These are phyloP conservation scores for Agriopis leucophaearia DNA, from an alignment of 2,888 invertebrate genomes.

Conservation along the genomic window DNA sequence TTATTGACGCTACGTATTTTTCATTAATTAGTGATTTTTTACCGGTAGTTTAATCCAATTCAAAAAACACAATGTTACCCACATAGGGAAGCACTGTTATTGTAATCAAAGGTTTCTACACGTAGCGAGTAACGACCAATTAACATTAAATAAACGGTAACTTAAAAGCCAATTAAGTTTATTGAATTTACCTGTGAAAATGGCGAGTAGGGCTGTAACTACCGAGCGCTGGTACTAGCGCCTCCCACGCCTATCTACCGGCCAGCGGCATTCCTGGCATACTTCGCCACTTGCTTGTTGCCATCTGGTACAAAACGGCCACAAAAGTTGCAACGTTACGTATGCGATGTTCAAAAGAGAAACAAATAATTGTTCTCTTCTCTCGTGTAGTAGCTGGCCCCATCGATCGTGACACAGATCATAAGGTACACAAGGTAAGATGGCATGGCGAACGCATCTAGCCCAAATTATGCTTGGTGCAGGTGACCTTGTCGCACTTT, in stretches of 20 bases:
- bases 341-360: conserved; percentile 43
- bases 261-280: conserved; percentile 81
- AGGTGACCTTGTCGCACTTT: too few species aligned
- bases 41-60: too few species aligned
- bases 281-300: conserved; percentile 69
- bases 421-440: too few species aligned
- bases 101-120: neutral
- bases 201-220: conserved; percentile 65
- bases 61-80: neutral
- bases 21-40: too few species aligned
- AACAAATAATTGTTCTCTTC: neutral
- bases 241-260: conserved; percentile 78
- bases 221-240: conserved; percentile 63
- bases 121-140: conserved; percentile 13
- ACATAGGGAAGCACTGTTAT: neutral
- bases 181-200: conserved; percentile 50
- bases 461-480: too few species aligned
- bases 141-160: conserved; percentile 26
- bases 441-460: too few species aligned
- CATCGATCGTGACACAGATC: neutral
- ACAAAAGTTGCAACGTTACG: conserved; percentile 63
- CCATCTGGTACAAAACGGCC: conserved; percentile 74
- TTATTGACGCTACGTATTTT: too few species aligned
- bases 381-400: neutral
- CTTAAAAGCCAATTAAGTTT: conserved; percentile 34